Evolutionary conservation across 92 coral and sea anemone genomes (phyloP), one percentile per base, ranked within the genome.

Genomic region (Diadumene lineata): DNA sequence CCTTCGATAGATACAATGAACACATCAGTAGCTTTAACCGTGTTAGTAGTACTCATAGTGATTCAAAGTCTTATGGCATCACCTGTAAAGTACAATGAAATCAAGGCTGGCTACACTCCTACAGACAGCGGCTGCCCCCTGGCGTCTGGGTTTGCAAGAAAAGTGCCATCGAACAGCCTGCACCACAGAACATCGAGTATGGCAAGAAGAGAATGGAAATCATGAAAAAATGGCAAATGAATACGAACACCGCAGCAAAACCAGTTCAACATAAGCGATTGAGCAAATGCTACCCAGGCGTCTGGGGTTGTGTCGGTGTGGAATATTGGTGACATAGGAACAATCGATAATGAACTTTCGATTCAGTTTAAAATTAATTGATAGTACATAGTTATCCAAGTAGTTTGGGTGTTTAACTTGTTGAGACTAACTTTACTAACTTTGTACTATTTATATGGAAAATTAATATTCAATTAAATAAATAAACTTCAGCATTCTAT

Each of bases 291-390:
- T 73, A 73, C n/a, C 81, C 73, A 7, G 81, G 81, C 7, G 66
- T 76, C 32, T 76, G 81, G 81, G 81, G 64, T 31, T 76, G 81
- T 31, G n/a, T n/a, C n/a, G n/a, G n/a, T n/a, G n/a, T 64, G 66
- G 65, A 53, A 0, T 7, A 50, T 27, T 4, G 19, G 30, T 1
- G 43, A 55, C 34, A 1, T 34, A 43, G 24, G 16, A 66, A 38
- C 11, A 2, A 10, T 43, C 19, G 29, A 1, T 34, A 68, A 25
- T 48, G 61, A 44, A 48, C 50, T 2, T 34, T 66, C 11, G 1
- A 2, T 21, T 10, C n/a, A 29, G 2, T 62, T 62, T 7, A 28
- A 62, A 62, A 11, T 22, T 31, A 31, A n/a, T n/a, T 58, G 64
- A 58, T 24, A 31, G 29, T 9, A 58, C n/a, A n/a, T n/a, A n/a